A percentile compares a stretch with the other conserved stretches of the same genome.
These are phyloP conservation scores for Rhinolophus sinicus DNA, from an alignment of 2,113 vertebrate species.

Conservation along the genomic window DNA sequence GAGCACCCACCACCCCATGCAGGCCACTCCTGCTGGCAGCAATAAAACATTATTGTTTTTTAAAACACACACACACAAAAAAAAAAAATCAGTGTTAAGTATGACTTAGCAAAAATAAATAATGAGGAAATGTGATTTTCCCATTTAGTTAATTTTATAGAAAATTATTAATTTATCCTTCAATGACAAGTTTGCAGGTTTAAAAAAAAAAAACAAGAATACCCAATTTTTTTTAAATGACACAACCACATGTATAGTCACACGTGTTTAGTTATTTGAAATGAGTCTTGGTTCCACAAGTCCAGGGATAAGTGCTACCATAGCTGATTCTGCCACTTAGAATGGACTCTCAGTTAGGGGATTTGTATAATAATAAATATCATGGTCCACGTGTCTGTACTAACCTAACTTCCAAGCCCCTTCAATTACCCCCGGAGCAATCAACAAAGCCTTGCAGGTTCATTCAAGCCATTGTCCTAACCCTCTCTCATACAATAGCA, in stretches of 20 bases:
- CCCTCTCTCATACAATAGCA: not conserved
- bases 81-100: not conserved
- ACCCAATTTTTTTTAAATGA: not conserved
- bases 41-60: too few relatives aligned
- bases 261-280: conserved; percentile 17
- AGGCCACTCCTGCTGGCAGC: too few relatives aligned
- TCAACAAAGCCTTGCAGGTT: not conserved
- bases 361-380: not conserved
- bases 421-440: not conserved
- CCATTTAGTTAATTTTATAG: not conserved
- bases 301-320: not conserved
- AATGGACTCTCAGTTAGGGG: not conserved
- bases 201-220: not conserved
- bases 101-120: conserved; percentile 12
- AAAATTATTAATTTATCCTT: conserved; percentile 14
- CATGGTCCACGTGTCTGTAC: not conserved
- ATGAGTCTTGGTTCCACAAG: not conserved
- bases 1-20: too few relatives aligned
- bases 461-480: not conserved
- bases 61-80: too few relatives aligned
- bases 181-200: not conserved
- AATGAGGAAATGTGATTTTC: conserved; percentile 11
- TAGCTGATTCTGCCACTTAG: not conserved
- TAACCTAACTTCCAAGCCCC: not conserved
- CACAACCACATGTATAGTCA: not conserved